Evolutionary conservation across 2,888 invertebrate genomes (phyloP), one percentile per base, ranked within the genome.

Genomic region (Cantharis rustica): DNA sequence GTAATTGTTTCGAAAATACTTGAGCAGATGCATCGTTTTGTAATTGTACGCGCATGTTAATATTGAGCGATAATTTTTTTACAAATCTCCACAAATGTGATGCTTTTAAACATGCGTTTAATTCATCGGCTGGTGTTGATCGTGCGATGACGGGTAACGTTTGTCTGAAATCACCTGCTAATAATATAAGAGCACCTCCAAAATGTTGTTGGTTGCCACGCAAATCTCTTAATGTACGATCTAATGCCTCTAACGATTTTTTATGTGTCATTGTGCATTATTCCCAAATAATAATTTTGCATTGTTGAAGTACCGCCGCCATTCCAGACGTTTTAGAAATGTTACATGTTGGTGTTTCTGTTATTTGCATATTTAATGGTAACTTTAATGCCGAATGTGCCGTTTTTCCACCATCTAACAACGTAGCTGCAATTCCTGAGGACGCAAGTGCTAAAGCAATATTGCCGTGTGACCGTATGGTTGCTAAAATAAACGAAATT

Each of bases 261-360:
- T 86, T 87, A 76, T 87, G 85, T 3, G 85, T 76, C 87, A 88
- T 88, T 5, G 86, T 86, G 75, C 83, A 83, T 82, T 89, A 87
- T 81, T 88, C 87, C 87, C 85, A 88, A 31, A 89, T 78, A 13
- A 88, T 86, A 4, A 87, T 10, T 80, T 79, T 81, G 66, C 83
- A 80, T 76, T 82, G 69, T 73, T 81, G 76, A 16, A 88, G 76
- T 9, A 86, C 80, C 79, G 82, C 82, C 15, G 79, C 85, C 71
- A 81, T 80, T 15, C 69, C 80, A 68, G 81, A 79, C 23, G 79
- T 75, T 78, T 79, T 83, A 3, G 68, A 72, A 68, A 87, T 84
- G 66, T 85, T 86, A 79, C 86, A 88, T 5, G 78, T 79, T 77
- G 86, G 82, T n/a, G 64, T 80, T 79, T 84, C 83, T 69, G 86